Conservation (phyloP, 2,113 vertebrate species). For the Nothobranchius kuhntae region DNA sequence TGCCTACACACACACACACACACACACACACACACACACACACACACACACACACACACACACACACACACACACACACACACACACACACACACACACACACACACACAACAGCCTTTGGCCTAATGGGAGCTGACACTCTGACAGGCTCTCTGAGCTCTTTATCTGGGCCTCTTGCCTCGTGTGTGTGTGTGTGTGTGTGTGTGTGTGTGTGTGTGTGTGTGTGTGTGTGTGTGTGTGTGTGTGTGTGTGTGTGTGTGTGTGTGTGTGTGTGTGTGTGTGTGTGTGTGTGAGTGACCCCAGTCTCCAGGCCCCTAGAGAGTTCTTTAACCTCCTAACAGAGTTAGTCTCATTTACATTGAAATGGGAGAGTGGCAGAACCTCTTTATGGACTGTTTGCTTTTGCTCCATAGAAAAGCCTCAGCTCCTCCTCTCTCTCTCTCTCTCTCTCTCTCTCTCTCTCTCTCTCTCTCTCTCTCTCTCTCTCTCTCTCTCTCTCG, state of each 20-base stretch:
- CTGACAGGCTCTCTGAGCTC: conserved; percentile 80
- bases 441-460: too few relatives aligned
- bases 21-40: conserved; percentile 46
- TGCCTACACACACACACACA: conserved; percentile 64
- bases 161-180: conserved; percentile 77
- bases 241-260: conserved; percentile 23
- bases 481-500: conserved; percentile 45
- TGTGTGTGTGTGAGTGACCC: conserved; percentile 62
- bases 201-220: conserved; percentile 42
- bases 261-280: conserved; percentile 29
- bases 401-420: conserved; percentile 73
- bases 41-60: too few relatives aligned
- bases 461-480: conserved; percentile 25
- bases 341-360: conserved; percentile 85
- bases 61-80: too few relatives aligned
- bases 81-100: too few relatives aligned
- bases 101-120: conserved; percentile 73
- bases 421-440: conserved; percentile 59
- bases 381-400: conserved; percentile 81
- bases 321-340: conserved; percentile 80
- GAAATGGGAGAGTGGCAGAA: conserved; percentile 80
- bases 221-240: conserved; percentile 39
- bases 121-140: conserved; percentile 81
- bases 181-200: conserved; percentile 39
- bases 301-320: conserved; percentile 71